These are phyloP conservation scores for Cyclina sinensis DNA, from an alignment of 1,140 invertebrate species.

Conservation along the genomic window DNA sequence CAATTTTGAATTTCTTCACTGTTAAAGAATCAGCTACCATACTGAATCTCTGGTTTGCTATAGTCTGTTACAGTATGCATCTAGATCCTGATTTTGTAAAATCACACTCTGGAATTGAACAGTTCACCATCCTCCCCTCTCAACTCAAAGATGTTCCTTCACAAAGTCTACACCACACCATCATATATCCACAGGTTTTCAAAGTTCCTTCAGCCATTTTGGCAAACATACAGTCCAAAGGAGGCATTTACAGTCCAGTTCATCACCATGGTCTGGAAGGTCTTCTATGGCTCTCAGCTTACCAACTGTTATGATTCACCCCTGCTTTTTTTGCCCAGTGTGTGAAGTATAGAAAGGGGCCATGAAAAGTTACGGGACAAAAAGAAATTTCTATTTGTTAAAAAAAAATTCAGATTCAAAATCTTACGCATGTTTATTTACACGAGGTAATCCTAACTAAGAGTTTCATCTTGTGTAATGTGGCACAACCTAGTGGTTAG, in stretches of 20 bases:
- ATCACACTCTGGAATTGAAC: not conserved
- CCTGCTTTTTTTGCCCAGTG: not conserved
- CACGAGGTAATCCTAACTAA: not conserved
- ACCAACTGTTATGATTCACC: too few relatives aligned
- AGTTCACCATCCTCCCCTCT: too few relatives aligned
- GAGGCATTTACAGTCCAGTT: too few relatives aligned
- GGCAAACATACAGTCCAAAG: too few relatives aligned
- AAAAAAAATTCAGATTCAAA: not conserved
- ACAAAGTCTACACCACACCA: too few relatives aligned
- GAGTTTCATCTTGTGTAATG: not conserved
- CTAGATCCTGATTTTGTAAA: not conserved
- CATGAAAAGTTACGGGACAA: not conserved
- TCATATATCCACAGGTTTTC: too few relatives aligned
- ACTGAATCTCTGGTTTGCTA: not conserved
- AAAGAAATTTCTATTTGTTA: not conserved
- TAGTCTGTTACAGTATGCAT: not conserved
- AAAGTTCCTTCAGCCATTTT: too few relatives aligned
- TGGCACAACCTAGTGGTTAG: not conserved
- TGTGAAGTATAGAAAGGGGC: not conserved
- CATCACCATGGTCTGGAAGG: too few relatives aligned
- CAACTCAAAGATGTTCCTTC: too few relatives aligned
- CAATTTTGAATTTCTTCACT: too few relatives aligned
- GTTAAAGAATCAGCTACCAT: not conserved
- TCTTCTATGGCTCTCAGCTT: too few relatives aligned
- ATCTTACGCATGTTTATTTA: not conserved